phyloP scores from a whole-genome alignment of 2,888 invertebrate genomes.

The Yponomeuta malinellus region DNA sequence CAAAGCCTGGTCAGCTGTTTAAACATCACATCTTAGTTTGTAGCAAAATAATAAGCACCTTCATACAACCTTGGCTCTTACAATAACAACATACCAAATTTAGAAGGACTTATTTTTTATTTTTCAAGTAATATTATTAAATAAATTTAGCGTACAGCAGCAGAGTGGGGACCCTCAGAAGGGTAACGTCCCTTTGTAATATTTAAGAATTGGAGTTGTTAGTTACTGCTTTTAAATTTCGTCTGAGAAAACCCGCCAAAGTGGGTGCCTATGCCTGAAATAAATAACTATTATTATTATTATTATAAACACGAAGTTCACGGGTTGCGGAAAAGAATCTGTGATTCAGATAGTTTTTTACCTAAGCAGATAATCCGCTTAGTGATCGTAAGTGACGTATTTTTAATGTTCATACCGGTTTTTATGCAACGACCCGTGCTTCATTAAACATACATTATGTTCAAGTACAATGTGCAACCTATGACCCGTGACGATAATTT shows the following conservation, averaged over 20 bases:
- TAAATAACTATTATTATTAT: too few relatives aligned
- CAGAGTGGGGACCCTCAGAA: background rate
- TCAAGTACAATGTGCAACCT: background rate
- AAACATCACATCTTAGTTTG: background rate
- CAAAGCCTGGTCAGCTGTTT: background rate
- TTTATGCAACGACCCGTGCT: background rate
- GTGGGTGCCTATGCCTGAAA: background rate
- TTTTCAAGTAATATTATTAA: background rate
- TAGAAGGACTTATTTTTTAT: background rate
- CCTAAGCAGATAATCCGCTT: background rate
- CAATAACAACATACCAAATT: background rate
- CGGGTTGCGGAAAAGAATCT: background rate
- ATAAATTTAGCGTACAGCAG: too few relatives aligned
- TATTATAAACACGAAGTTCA: background rate
- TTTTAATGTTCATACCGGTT: too few relatives aligned
- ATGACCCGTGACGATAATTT: background rate
- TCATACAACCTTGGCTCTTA: background rate
- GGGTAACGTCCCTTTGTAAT: background rate
- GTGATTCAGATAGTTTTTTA: background rate
- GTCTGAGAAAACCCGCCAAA: background rate
- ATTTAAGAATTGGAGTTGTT: background rate
- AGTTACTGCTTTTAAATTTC: background rate
- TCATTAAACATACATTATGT: background rate
- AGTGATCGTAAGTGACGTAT: too few relatives aligned
- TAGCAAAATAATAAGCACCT: background rate